A percentile compares a stretch with the other conserved stretches of the same genome.
Evolutionary conservation across 2,888 invertebrate species (phyloP).

Genomic region (Erebia palarica): DNA sequence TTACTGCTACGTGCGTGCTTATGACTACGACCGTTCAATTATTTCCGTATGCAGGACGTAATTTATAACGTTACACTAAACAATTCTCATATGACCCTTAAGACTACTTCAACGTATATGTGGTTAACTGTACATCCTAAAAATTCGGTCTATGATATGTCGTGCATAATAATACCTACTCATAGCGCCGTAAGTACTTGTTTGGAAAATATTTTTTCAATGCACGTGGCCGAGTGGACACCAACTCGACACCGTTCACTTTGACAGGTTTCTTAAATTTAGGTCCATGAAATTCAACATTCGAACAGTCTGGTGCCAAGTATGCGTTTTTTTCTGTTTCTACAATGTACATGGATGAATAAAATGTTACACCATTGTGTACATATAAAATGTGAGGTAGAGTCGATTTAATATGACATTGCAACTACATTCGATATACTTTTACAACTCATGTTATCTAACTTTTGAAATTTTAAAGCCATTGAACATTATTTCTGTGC

Average conservation of each 20-base stretch:
- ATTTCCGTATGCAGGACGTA: constrained; percentile 37
- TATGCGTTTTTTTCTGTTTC: constrained; percentile 27
- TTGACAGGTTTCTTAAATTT: constrained; percentile 46
- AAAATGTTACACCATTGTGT: constrained; percentile 10
- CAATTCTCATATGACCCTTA: constrained; percentile 40
- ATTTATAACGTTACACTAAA: constrained; percentile 29
- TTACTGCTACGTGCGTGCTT: background rate
- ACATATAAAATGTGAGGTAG: constrained; percentile 9
- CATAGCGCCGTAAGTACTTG: constrained; percentile 18
- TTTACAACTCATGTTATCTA: background rate
- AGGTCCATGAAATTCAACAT: constrained; percentile 47
- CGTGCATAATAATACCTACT: constrained; percentile 42
- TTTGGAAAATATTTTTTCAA: constrained; percentile 41
- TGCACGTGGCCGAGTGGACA: constrained; percentile 36
- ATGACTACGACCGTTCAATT: background rate
- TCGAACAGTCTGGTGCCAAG: constrained; percentile 35
- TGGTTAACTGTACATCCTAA: constrained; percentile 55
- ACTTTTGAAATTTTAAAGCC: too few species aligned
- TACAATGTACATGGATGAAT: constrained; percentile 18
- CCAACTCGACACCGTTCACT: constrained; percentile 43
- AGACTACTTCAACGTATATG: constrained; percentile 40
- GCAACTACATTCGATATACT: background rate
- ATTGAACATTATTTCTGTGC: too few species aligned
- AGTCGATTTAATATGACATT: constrained; percentile 1
- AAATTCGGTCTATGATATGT: constrained; percentile 43